phyloP scores from a whole-genome alignment of 2,888 invertebrate species.

The Drosophila niveifrons region DNA sequence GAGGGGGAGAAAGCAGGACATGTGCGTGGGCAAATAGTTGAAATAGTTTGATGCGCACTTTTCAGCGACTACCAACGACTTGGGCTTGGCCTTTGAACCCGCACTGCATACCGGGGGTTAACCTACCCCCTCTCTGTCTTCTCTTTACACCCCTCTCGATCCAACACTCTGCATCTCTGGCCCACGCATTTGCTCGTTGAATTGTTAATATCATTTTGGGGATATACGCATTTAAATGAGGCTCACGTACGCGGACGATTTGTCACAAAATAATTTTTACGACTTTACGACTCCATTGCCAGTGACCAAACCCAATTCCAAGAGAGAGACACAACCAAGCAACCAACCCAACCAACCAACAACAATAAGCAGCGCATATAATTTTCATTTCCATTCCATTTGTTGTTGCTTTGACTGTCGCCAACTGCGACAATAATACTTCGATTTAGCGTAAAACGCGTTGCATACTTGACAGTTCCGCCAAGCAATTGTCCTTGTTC shows the following conservation, averaged over 20 bases:
- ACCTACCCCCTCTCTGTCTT: not conserved
- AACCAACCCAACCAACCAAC: slow-evolving; percentile 17
- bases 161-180: not conserved
- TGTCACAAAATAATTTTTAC: slow-evolving; percentile 86
- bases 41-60: slow-evolving; percentile 81
- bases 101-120: slow-evolving; percentile 9
- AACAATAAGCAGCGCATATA: slow-evolving; percentile 49
- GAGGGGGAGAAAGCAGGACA: slow-evolving; percentile 41
- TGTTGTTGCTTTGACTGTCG: slow-evolving; percentile 37
- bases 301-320: slow-evolving; percentile 60
- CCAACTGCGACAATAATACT: slow-evolving; percentile 67
- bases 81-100: slow-evolving; percentile 70
- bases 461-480: slow-evolving; percentile 41
- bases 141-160: too few species aligned
- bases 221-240: slow-evolving; percentile 81
- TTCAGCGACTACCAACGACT: slow-evolving; percentile 64
- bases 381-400: slow-evolving; percentile 37
- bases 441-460: slow-evolving; percentile 59
- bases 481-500: slow-evolving; percentile 37
- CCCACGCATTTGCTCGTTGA: slow-evolving; percentile 56
- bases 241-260: slow-evolving; percentile 85
- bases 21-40: slow-evolving; percentile 78
- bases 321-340: not conserved
- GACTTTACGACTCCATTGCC: slow-evolving; percentile 82
- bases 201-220: slow-evolving; percentile 78